Evolutionary conservation across 2,113 vertebrate genomes (phyloP), one percentile per base, ranked within the genome.

Genomic region (Hymenochirus boettgeri): DNA sequence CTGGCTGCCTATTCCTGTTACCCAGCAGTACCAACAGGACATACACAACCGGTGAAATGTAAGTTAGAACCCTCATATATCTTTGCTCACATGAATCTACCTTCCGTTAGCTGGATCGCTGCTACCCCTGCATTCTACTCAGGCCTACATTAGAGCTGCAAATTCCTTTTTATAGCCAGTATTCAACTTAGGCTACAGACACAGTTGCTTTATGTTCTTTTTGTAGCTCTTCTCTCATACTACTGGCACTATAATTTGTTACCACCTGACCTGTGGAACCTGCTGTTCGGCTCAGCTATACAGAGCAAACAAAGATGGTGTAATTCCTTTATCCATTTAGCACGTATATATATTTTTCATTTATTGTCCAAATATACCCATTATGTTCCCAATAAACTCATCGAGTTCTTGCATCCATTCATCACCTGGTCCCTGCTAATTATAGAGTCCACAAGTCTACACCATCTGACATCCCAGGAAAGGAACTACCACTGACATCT

Each of bases 341-440:
- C 71, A 75, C 66, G 39, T 50, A 62, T 48, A 45, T 45, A 69
- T 73, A 60, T 69, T 57, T 10, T 59, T 74, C 26, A 18, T 7
- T 53, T 71, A 77, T 66, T 76, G 39, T 9, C 50, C 48, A 75
- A 45, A n/a, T 56, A 70, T 66, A 13, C 71, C 75, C 77, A 88
- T 87, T 97, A 96, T 85, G 92, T 75, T 95, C 51, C 93, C 87
- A 70, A 98, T 98, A 76, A 99, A 86, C 64, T 90, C 89, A 25
- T 90, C 89, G 0, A 90, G 86, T 82, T 98, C 93, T 53, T 98
- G 95, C 90, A 99, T 96, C 95, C 96, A 99, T 64, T 94, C 95
- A 4, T 98, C 93, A 45, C 90, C 89, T 1, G 94, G 92, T 77
- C 95, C 85, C 79, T 75, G 73, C 89, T 90, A 70, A 90, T 89